Base-by-base conservation (phyloP, 2,113 vertebrate species). In the Athene noctua region DNA sequence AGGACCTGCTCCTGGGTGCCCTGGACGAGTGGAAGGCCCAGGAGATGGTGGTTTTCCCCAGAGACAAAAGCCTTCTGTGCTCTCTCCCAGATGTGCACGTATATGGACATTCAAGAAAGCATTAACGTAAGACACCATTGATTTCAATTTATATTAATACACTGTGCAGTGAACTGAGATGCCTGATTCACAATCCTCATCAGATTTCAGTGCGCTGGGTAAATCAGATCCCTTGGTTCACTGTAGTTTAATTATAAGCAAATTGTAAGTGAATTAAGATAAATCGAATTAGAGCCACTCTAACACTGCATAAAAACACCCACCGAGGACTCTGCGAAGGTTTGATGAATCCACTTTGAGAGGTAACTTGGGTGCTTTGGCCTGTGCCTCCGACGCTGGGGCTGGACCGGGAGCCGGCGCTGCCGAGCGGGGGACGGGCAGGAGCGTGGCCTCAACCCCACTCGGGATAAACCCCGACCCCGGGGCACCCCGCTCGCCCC, bases 221-320 rank as follows among this genome's bases (percentile, higher is more conserved):
- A 96, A 85, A 95, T 95, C 95, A 87, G 77, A 88, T 91, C 96
- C 94, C 95, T 22, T 57, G 91, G 80, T 95, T 97, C 91, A 26
- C 94, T 65, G 89, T 94, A 74, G 86, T 87, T 96, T 97, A 95
- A 97, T 96, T 97, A 97, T 63, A 81, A 95, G 93, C 95, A 96
- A 97, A 96, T 96, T 96, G 96, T 92, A 94, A 96, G 73, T 73
- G 93, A 96, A 96, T 95, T 92, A 94, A 97, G 93, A 97, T 82
- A 96, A 97, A 97, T 96, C 91, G 94, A 96, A 96, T 96, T 94
- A 93, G 94, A 90, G 86, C 81, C 85, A 47, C 85, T 93, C 88
- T 19, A 80, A 93, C 70, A 85, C 87, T 4, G 85, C 89, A 38
- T 32, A 23, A 72, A 92, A 85, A 79, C 73, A 59, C 93, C 92